A percentile compares a stretch with the other conserved stretches of the same genome.
Evolutionary conservation across 2,888 invertebrate species (phyloP).

Genomic region (Lysandra bellargus): DNA sequence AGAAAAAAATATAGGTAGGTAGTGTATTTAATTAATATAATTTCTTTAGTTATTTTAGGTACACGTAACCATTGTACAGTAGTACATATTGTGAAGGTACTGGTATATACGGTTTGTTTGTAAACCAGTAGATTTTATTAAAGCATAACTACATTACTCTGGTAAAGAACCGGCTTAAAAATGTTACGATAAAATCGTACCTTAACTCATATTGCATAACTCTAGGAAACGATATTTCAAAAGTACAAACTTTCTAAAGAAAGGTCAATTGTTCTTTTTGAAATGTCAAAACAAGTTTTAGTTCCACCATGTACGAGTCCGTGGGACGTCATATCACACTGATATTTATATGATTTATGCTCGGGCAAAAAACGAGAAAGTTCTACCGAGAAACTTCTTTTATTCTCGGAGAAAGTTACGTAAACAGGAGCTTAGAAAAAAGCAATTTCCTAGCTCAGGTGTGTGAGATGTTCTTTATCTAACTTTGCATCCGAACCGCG

Average conservation of each 20-base stretch:
- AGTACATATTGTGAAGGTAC: too few relatives aligned
- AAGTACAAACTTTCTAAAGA: slow-evolving; percentile 46
- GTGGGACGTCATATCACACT: slow-evolving; percentile 61
- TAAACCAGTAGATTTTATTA: not conserved
- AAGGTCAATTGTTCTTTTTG: slow-evolving; percentile 52
- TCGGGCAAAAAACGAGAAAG: slow-evolving; percentile 69
- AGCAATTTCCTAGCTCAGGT: slow-evolving; percentile 81
- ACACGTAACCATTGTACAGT: too few relatives aligned
- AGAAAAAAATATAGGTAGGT: not conserved
- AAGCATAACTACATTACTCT: not conserved
- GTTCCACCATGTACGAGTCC: slow-evolving; percentile 51
- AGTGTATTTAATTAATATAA: too few relatives aligned
- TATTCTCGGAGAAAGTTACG: slow-evolving; percentile 77
- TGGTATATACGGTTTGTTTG: not conserved
- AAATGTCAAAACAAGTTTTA: slow-evolving; percentile 71
- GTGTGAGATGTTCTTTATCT: slow-evolving; percentile 81
- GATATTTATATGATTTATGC: slow-evolving; percentile 68
- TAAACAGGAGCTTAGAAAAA: slow-evolving; percentile 79
- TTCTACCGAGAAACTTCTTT: slow-evolving; percentile 75
- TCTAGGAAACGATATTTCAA: slow-evolving; percentile 20
- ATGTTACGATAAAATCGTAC: slow-evolving; percentile 22
- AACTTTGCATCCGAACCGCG: slow-evolving; percentile 79
- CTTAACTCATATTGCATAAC: not conserved
- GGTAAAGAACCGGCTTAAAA: not conserved
- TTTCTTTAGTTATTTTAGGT: too few relatives aligned